These are phyloP conservation scores for Brassicogethes aeneus DNA, from an alignment of 2,888 invertebrate genomes.

Conservation along the genomic window DNA sequence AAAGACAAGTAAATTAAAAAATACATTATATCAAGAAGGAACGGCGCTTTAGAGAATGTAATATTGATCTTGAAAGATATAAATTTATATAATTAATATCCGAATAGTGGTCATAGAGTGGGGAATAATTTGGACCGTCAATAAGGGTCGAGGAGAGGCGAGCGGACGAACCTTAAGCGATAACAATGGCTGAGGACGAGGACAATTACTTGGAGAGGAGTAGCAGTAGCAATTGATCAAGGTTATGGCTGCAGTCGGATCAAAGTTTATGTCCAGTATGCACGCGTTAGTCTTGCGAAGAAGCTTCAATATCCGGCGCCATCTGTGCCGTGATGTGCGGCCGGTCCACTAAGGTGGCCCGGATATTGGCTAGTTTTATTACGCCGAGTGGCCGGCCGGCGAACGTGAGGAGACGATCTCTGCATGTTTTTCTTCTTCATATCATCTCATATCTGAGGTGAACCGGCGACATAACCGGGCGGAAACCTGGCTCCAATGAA, in stretches of 20 bases:
- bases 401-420: constrained; percentile 35
- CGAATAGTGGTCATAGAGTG: too few relatives aligned
- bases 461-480: constrained; percentile 31
- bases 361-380: constrained; percentile 44
- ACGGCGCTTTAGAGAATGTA: too few relatives aligned
- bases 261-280: constrained; percentile 29
- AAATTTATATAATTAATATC: too few relatives aligned
- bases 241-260: constrained; percentile 19
- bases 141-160: too few relatives aligned
- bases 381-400: constrained; percentile 36
- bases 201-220: constrained; percentile 3
- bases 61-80: too few relatives aligned
- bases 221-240: constrained; percentile 20
- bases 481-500: constrained; percentile 40
- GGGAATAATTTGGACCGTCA: too few relatives aligned
- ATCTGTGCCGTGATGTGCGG: constrained; percentile 31
- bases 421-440: constrained; percentile 30
- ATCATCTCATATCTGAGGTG: constrained; percentile 32
- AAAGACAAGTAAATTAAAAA: too few relatives aligned
- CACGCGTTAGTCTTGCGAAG: constrained; percentile 26
- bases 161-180: too few relatives aligned
- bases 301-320: constrained; percentile 36
- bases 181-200: too few relatives aligned
- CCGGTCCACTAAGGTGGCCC: constrained; percentile 29
- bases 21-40: too few relatives aligned